A percentile compares a stretch with the other conserved stretches of the same genome.
Conservation (phyloP, 2,113 vertebrate species). For the Galeopterus variegatus region DNA sequence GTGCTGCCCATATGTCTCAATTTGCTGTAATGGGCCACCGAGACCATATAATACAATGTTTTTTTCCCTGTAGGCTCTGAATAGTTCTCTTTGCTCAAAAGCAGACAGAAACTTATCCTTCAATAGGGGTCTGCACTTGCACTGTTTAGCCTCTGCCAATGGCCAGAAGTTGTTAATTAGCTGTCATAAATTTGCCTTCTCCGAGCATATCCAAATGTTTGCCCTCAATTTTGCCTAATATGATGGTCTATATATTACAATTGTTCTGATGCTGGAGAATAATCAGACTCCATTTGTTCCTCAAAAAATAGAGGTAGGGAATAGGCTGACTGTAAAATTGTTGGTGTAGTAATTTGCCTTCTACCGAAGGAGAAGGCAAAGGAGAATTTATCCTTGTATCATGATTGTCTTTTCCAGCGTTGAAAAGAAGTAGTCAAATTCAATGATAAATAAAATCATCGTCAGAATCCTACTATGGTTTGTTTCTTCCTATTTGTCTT, state of each 20-base stretch:
- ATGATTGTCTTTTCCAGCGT: background rate
- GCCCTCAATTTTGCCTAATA: background rate
- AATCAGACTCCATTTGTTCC: background rate
- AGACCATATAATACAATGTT: background rate
- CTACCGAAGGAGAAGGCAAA: background rate
- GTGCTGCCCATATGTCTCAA: conserved; percentile 70
- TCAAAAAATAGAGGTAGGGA: background rate
- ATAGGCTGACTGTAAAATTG: background rate
- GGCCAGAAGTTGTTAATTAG: background rate
- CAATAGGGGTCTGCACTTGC: background rate
- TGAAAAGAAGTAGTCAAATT: background rate
- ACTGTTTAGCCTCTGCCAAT: background rate
- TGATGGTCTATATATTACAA: background rate
- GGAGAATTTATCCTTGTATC: background rate
- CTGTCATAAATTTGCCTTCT: background rate
- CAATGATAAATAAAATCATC: background rate
- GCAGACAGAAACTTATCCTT: background rate
- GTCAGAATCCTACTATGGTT: background rate
- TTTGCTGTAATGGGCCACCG: background rate
- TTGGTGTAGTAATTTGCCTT: background rate
- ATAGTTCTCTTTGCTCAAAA: background rate
- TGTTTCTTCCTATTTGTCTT: background rate
- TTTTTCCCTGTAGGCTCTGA: background rate
- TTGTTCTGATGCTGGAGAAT: background rate
- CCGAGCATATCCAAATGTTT: background rate